A percentile compares a stretch with the other conserved stretches of the same genome.
Conservation (phyloP, 2,888 invertebrate genomes). For the Tortrix viridana region DNA sequence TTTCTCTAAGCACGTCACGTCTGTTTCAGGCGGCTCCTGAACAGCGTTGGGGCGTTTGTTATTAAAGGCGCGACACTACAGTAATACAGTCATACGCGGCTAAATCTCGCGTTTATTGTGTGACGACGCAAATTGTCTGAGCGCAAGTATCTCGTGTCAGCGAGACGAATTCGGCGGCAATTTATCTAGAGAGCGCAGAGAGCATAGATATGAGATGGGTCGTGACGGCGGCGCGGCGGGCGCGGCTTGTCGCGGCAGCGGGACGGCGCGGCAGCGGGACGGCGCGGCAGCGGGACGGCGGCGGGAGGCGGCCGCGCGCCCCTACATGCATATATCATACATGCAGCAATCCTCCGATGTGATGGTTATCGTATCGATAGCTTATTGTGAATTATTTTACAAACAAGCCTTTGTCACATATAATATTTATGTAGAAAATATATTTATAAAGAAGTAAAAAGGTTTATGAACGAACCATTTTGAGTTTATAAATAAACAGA, state of each 20-base stretch:
- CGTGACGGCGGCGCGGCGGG: slow-evolving; percentile 21
- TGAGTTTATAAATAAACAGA: no score
- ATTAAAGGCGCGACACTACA: slow-evolving; percentile 31
- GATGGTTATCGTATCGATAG: slow-evolving; percentile 2
- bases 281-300: slow-evolving; percentile 14
- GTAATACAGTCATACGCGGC: slow-evolving; percentile 36
- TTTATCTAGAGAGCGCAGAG: slow-evolving; percentile 40
- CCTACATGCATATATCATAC: slow-evolving; percentile 48
- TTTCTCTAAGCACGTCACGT: slow-evolving; percentile 25
- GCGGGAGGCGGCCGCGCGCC: slow-evolving; percentile 36
- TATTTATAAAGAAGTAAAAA: no score
- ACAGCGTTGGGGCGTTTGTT: slow-evolving; percentile 26
- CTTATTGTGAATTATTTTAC: slow-evolving; percentile 2
- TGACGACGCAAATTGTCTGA: slow-evolving; percentile 35
- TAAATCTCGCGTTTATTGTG: slow-evolving; percentile 35
- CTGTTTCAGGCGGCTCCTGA: slow-evolving; percentile 24
- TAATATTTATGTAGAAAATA: no score
- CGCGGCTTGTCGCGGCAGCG: slow-evolving; percentile 9
- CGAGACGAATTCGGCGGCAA: slow-evolving; percentile 37
- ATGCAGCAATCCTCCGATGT: slow-evolving; percentile 19
- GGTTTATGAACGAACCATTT: no score
- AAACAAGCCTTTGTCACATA: neutral
- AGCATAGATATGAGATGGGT: slow-evolving; percentile 37
- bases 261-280: slow-evolving; percentile 25
- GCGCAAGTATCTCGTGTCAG: slow-evolving; percentile 27